Percentiles rank a stretch among this genome's conserved stretches.
Evolutionary conservation across 2,797 vertebrate genomes (phyloP).

Genomic region (Neosilurus mollespiculum): DNA sequence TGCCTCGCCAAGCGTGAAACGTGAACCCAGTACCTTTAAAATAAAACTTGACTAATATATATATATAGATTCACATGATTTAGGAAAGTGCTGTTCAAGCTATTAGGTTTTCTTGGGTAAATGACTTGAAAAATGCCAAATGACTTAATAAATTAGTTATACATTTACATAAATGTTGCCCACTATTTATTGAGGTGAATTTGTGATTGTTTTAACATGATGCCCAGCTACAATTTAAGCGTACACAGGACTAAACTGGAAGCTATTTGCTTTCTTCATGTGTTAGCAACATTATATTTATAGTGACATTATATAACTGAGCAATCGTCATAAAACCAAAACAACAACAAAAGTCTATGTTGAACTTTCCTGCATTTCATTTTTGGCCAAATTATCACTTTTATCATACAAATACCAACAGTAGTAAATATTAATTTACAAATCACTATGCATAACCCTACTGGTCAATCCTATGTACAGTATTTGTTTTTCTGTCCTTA

Average conservation of each 20-base stretch:
- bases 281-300: slow-evolving; percentile 1
- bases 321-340: neutral
- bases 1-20: too few species aligned
- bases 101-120: neutral
- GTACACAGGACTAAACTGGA: neutral
- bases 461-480: slow-evolving; percentile 24
- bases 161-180: neutral
- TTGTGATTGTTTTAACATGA: neutral
- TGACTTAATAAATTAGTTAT: neutral
- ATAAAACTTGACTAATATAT: neutral
- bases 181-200: neutral
- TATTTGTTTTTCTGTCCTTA: slow-evolving; percentile 24
- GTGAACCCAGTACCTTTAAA: too few species aligned
- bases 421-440: slow-evolving; percentile 33
- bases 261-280: neutral
- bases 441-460: slow-evolving; percentile 50
- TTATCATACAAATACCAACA: neutral
- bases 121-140: neutral
- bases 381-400: slow-evolving; percentile 1
- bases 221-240: neutral
- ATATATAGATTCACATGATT: neutral
- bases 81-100: too few species aligned
- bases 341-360: neutral
- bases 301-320: neutral
- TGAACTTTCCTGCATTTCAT: neutral